Percentiles rank a stretch among this genome's conserved stretches.
Evolutionary conservation across 2,797 vertebrate species (phyloP).

Genomic region (Danio aesculapii): DNA sequence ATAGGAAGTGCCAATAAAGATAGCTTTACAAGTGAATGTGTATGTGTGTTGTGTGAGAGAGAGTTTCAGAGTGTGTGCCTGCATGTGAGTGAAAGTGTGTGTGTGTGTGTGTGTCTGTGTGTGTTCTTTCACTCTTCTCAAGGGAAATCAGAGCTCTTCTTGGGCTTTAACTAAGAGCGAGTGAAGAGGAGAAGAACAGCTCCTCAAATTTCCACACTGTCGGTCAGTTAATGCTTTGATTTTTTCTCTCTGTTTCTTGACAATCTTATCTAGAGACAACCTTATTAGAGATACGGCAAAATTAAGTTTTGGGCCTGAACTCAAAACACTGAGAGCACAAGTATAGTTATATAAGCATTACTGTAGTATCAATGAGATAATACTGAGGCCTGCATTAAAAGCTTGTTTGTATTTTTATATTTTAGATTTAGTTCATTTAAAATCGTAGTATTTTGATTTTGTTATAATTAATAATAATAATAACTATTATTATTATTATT

Average conservation of each 20-base stretch:
- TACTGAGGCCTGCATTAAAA: too few species aligned
- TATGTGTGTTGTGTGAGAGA: too few species aligned
- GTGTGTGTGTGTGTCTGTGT: constrained; percentile 20
- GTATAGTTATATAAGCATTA: constrained; percentile 5
- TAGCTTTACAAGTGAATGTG: too few species aligned
- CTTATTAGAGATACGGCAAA: constrained; percentile 37
- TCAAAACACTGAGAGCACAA: constrained; percentile 47
- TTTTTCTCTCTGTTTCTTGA: constrained; percentile 21
- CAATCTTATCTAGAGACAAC: constrained; percentile 26
- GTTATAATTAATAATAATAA: too few species aligned
- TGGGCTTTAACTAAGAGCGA: constrained; percentile 64
- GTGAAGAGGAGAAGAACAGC: constrained; percentile 71
- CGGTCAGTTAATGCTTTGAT: constrained; percentile 47
- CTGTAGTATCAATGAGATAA: too few species aligned
- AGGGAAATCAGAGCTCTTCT: constrained; percentile 75
- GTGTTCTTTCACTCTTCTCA: constrained; percentile 57
- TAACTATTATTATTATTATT: too few species aligned
- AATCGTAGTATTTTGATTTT: too few species aligned
- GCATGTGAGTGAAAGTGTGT: background rate
- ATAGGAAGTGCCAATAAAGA: too few species aligned
- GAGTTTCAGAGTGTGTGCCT: too few species aligned
- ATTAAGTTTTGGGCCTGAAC: constrained; percentile 31
- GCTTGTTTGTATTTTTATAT: too few species aligned
- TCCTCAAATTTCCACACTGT: constrained; percentile 64
- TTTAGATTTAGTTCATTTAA: too few species aligned